Base-by-base conservation (phyloP, 1,140 invertebrate species). In the Bacillus rossius region DNA sequence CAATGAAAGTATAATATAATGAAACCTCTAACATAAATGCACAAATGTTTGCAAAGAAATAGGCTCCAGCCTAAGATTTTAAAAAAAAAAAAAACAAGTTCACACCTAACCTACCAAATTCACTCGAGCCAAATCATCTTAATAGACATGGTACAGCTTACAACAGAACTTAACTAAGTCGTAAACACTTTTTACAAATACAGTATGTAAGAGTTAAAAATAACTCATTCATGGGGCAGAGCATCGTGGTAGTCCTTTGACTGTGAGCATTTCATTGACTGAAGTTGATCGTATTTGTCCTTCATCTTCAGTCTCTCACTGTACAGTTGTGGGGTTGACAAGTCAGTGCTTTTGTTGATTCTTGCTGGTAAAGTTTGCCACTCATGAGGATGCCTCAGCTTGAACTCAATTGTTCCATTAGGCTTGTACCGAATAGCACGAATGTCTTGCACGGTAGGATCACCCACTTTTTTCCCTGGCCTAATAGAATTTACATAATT, bases 401-500 rank as follows among this genome's bases (percentile, higher is more conserved):
- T 56, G 4, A 8, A 56, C 34, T 56, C 54, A 2, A 56, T 26
- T 4, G 29, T 34, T 34, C 29, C 29, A 34, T 34, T 34, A 7
- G 29, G 29, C 29, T 34, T 34, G 26, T 60, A 60, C 2, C 43
- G 23, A 17, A 56, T 10, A n/a, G 54, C 53, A 41, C 43, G 48
- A 20, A 60, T 23, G 22, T 57, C 20, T 10, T 47, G 53, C 10
- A 60, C 59, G 25, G 53, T 60, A 14, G 58, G 52, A 38, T 62
- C 57, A 8, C 57, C 58, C 29, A 40, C 13, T 41, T 29, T 55
- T 40, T 51, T 60, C 17, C 58, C 58, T n/a, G 61, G 53, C 22
- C 53, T 60, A 16, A 60, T 49, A 17, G 23, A 60, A 29, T 42
- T 34, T 4, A 34, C 29, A 34, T 34, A 34, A 43, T 59, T 34